Evolutionary conservation across 2,113 vertebrate genomes (phyloP), one percentile per base, ranked within the genome.

Genomic region (Pan paniscus): DNA sequence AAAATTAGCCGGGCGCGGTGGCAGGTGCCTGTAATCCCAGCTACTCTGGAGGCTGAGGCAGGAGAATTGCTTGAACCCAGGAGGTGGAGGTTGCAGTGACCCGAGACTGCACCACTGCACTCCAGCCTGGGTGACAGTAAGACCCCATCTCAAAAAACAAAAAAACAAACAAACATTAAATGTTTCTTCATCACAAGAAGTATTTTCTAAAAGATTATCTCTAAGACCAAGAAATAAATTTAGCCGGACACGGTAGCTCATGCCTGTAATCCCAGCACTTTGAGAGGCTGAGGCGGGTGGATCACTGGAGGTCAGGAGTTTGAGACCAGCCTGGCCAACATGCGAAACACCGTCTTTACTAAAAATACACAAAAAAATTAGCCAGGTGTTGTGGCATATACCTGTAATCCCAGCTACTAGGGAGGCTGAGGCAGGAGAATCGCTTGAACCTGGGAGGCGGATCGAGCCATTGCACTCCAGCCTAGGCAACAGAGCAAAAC

Each of bases 211-310:
- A 91, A 80, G 43, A 82, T 57, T 88, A 16, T 50, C 8, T 91
- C 38, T 70, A 80, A 85, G 25, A 14, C 86, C 89, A 94, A 90
- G 75, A 75, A 96, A 75, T 73, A 82, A 76, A 43, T 48, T 59
- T 64, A 64, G 67, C 67, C 2, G 14, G 32, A 32, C 67, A 68
- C 32, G 1, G 32, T 8, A 35, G 32, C 16, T 68, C 67, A 35
- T 8, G 7, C 32, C 6, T 68, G 7, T 68, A 68, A 68, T 68
- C 6, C 67, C 67, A 68, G 32, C 14, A 35, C 67, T 68, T 68
- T 68, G 2, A 2, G 32, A 68, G 67, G 67, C 67, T 30, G 3
- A 68, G 14, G 67, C 30, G 16, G 32, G 67, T 35, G 14, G 14
- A n/a, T 68, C 32, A 35, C 67, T 32, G 8, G 67, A 30, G 57